A percentile compares a stretch with the other conserved stretches of the same genome.
Conservation (phyloP, 2,797 vertebrate genomes). For the Dendrocincla tyrannina region DNA sequence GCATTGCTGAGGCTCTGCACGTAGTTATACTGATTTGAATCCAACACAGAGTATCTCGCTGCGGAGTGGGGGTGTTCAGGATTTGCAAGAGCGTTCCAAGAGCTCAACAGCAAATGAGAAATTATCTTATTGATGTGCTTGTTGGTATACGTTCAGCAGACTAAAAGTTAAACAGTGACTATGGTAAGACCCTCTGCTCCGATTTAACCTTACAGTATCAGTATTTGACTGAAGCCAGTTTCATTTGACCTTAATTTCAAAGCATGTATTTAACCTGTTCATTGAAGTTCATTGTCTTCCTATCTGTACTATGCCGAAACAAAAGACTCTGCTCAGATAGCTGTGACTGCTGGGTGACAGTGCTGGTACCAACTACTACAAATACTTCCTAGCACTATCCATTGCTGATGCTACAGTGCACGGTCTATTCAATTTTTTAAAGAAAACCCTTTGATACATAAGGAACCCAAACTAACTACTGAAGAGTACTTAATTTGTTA, state of each 20-base stretch:
- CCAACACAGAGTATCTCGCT: background rate
- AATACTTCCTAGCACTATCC: background rate
- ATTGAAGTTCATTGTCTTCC: background rate
- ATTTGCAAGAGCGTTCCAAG: background rate
- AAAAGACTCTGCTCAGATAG: background rate
- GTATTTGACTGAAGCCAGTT: background rate
- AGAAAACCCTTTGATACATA: background rate
- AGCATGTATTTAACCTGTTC: background rate
- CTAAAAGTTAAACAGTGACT: background rate
- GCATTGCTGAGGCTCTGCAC: background rate
- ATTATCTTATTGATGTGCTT: background rate
- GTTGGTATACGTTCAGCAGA: background rate
- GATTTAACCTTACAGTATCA: background rate
- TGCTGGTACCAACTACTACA: background rate
- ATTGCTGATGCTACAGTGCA: background rate
- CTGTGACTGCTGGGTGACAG: background rate
- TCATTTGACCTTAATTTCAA: background rate
- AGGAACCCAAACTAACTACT: background rate
- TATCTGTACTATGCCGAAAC: background rate
- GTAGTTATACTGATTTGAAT: background rate
- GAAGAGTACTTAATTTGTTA: background rate
- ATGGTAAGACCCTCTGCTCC: background rate
- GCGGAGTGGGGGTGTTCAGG: background rate
- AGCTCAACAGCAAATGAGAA: background rate
- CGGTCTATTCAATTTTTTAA: background rate